These are phyloP conservation scores for Acleris literana DNA, from an alignment of 2,888 invertebrate genomes.

Conservation along the genomic window DNA sequence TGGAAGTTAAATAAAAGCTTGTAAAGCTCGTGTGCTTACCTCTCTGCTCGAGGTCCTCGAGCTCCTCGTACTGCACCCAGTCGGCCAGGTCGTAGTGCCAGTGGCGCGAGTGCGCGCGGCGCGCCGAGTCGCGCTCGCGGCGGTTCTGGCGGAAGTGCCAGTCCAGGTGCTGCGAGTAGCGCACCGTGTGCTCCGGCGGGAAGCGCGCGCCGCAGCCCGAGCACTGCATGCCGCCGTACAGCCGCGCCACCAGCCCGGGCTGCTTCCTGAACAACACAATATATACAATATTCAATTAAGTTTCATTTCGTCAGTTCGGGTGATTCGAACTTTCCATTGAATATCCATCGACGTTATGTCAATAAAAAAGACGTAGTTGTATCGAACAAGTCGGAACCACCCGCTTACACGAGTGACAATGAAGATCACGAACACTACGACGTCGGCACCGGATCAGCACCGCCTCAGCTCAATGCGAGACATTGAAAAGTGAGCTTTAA, in stretches of 20 bases:
- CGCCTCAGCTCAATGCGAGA: no score
- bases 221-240: slow-evolving; percentile 97
- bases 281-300: no score
- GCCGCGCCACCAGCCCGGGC: slow-evolving; percentile 85
- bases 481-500: no score
- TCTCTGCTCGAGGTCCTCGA: slow-evolving; percentile 95
- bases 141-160: slow-evolving; percentile 99
- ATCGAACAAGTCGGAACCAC: no score
- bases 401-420: no score
- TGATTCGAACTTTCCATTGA: no score
- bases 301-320: no score
- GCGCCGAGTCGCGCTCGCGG: slow-evolving; percentile 91
- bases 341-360: no score
- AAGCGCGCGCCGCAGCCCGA: slow-evolving; percentile 98
- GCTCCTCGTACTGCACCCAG: slow-evolving; percentile 97
- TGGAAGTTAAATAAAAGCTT: no score
- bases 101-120: slow-evolving; percentile 91
- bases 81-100: slow-evolving; percentile 96
- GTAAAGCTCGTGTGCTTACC: slow-evolving; percentile 66
- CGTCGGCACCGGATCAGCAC: no score
- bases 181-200: slow-evolving; percentile 93
- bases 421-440: no score
- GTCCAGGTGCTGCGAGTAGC: slow-evolving; percentile 97
- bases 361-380: no score
- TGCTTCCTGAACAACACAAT: slow-evolving; percentile 83